Evolutionary conservation across 2,113 vertebrate species (phyloP).

Genomic region (Xyrauchen texanus): DNA sequence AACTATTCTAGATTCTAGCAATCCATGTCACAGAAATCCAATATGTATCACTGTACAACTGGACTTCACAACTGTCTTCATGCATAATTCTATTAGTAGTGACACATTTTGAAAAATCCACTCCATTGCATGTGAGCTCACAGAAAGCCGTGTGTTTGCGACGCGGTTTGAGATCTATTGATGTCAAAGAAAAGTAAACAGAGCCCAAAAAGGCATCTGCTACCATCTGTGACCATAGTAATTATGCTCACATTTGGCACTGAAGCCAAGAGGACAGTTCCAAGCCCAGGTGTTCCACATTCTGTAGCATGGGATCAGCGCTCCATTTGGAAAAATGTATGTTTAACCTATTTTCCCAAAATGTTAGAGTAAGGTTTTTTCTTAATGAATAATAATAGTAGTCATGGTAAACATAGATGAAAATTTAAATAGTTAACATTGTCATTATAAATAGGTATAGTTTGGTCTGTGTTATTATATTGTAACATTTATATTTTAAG

Average conservation of each 20-base stretch:
- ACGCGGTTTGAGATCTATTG: constrained; percentile 59
- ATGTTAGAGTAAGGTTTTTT: constrained; percentile 1
- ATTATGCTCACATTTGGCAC: constrained; percentile 65
- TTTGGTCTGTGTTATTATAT: no score
- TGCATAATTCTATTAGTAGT: background rate
- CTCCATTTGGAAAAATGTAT: constrained; percentile 25
- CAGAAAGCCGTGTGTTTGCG: constrained; percentile 47
- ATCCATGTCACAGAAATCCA: background rate
- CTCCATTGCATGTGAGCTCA: background rate
- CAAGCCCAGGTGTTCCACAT: constrained; percentile 68
- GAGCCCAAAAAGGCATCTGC: constrained; percentile 56
- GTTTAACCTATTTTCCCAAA: constrained; percentile 33
- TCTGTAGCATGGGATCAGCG: constrained; percentile 49
- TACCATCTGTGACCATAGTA: constrained; percentile 71
- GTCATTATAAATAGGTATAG: no score
- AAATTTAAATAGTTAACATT: no score
- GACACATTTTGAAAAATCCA: background rate
- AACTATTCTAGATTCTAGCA: background rate
- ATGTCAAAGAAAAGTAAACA: constrained; percentile 66
- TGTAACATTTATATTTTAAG: no score
- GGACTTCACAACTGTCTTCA: background rate
- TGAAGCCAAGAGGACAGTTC: constrained; percentile 63
- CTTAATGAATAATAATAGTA: background rate
- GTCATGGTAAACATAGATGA: no score
- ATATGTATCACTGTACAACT: background rate